phyloP scores from a whole-genome alignment of 37 sponge, comb jelly and placozoan genomes.

The Chondrilla cf. caribensis region DNA sequence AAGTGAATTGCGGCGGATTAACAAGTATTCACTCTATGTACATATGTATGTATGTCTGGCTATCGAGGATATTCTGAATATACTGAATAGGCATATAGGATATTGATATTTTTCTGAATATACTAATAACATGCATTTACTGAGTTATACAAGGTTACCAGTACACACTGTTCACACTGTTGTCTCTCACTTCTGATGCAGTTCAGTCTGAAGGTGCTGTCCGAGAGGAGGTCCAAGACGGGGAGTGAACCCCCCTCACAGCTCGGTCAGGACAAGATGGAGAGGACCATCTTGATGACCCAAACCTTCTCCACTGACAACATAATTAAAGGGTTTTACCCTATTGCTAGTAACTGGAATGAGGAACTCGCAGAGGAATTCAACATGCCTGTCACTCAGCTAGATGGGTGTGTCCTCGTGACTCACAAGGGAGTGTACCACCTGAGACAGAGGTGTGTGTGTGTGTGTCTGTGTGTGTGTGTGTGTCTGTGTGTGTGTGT shows the following conservation, averaged over 20 bases:
- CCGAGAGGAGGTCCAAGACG: background rate
- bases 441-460: constrained; percentile 48
- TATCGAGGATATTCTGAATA: too few relatives aligned
- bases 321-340: constrained; percentile 29
- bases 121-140: too few relatives aligned
- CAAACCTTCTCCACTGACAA: background rate
- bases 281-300: background rate
- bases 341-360: constrained; percentile 1
- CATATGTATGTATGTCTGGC: too few relatives aligned
- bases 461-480: background rate
- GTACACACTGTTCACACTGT: too few relatives aligned
- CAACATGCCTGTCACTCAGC: constrained; percentile 29
- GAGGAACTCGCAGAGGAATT: background rate
- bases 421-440: constrained; percentile 63
- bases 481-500: background rate
- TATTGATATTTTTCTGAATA: too few relatives aligned
- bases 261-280: background rate
- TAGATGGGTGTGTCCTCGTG: constrained; percentile 68
- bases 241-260: background rate
- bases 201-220: background rate
- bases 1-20: too few relatives aligned
- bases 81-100: too few relatives aligned
- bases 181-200: background rate
- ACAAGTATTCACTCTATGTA: too few relatives aligned
- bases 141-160: too few relatives aligned